A percentile compares a stretch with the other conserved stretches of the same genome.
Conservation (phyloP, 92 coral and sea anemone genomes). For the Muricea muricata region DNA sequence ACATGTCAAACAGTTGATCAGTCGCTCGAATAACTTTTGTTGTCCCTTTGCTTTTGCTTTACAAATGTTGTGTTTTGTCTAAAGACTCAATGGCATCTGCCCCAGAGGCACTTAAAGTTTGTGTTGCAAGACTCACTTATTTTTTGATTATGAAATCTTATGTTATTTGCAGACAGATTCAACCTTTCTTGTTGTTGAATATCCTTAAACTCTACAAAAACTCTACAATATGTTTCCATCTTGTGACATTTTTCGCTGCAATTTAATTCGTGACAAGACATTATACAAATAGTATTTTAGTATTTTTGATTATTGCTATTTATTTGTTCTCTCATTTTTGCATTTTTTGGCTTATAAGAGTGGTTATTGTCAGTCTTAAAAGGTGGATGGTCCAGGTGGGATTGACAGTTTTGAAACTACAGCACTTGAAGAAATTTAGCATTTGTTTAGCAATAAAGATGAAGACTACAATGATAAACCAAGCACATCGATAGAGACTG, state of each 20-base stretch:
- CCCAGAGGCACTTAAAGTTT: neutral
- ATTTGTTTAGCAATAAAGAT: neutral
- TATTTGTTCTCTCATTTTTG: too few species aligned
- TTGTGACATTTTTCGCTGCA: too few species aligned
- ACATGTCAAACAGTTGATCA: neutral
- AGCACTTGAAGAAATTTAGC: conserved; percentile 15
- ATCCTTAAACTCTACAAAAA: neutral
- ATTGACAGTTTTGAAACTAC: neutral
- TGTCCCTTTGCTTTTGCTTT: neutral
- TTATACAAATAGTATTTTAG: too few species aligned
- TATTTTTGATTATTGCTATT: too few species aligned
- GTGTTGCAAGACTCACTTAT: neutral
- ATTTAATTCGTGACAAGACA: too few species aligned
- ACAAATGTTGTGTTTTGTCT: neutral
- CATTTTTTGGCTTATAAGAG: too few species aligned
- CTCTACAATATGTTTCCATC: conserved; percentile 1
- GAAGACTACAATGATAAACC: too few species aligned
- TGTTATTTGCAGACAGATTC: neutral
- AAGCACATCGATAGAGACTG: neutral
- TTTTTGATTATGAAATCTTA: neutral
- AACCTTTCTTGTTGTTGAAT: neutral
- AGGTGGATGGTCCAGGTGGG: neutral
- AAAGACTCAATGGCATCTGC: conserved; percentile 12
- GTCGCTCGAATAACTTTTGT: neutral
- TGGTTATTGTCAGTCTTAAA: too few species aligned